Percentiles rank a stretch among this genome's conserved stretches.
Evolutionary conservation across 2,888 invertebrate species (phyloP).

Genomic region (Cyclophora punctaria): DNA sequence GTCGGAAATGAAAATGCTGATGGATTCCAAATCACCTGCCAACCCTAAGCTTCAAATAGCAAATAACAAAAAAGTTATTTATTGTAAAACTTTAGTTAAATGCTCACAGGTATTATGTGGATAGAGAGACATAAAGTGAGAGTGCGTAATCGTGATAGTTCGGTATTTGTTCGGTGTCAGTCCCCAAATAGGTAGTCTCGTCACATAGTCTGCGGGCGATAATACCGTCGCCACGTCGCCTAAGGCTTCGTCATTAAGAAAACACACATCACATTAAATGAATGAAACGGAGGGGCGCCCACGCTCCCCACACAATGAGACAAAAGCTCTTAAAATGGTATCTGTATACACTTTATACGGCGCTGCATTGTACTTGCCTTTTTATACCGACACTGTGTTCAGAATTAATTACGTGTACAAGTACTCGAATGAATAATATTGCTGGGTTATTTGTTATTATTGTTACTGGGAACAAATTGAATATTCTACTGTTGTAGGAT

Average conservation of each 20-base stretch:
- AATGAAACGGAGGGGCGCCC: constrained; percentile 63
- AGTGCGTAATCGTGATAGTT: not conserved
- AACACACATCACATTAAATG: constrained; percentile 52
- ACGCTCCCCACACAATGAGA: constrained; percentile 51
- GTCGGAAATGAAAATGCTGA: too few relatives aligned
- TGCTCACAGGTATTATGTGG: not conserved
- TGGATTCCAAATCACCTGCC: too few relatives aligned
- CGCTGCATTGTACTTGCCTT: constrained; percentile 25
- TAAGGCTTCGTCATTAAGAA: constrained; percentile 53
- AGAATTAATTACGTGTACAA: constrained; percentile 16
- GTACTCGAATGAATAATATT: constrained; percentile 10
- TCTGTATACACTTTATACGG: constrained; percentile 33
- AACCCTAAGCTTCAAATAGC: too few relatives aligned
- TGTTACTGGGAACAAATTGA: constrained; percentile 32
- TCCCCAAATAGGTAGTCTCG: constrained; percentile 18
- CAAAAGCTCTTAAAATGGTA: constrained; percentile 50
- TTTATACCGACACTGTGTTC: constrained; percentile 14
- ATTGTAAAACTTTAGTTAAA: too few relatives aligned
- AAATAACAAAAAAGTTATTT: too few relatives aligned
- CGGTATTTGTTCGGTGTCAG: constrained; percentile 1
- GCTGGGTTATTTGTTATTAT: constrained; percentile 8
- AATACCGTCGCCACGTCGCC: constrained; percentile 34
- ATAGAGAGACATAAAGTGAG: not conserved
- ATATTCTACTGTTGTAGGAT: constrained; percentile 43
- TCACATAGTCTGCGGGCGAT: constrained; percentile 28